Conservation (phyloP, 2,888 invertebrate species). For the Drepana falcataria region DNA sequence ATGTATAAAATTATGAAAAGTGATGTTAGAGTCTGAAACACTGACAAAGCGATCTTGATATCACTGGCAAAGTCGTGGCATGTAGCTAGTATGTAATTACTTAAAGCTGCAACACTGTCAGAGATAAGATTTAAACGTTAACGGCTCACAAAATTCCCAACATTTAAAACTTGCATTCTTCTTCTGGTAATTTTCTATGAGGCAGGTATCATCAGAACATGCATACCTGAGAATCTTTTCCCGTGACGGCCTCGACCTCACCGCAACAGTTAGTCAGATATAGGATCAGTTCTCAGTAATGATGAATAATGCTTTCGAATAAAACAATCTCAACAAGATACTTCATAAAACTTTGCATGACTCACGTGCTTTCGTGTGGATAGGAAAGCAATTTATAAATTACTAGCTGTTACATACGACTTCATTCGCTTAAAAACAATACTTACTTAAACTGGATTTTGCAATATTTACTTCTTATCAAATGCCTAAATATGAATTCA, state of each 20-base stretch:
- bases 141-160: conserved; percentile 14
- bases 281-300: conserved; percentile 49
- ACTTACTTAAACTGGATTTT: too few species aligned
- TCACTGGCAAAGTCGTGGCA: too few species aligned
- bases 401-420: too few species aligned
- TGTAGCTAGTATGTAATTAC: too few species aligned
- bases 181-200: conserved; percentile 31
- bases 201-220: conserved; percentile 35
- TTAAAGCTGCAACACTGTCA: neutral
- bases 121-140: neutral
- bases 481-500: too few species aligned
- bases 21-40: too few species aligned
- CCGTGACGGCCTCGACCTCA: conserved; percentile 68
- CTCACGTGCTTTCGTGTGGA: conserved; percentile 12
- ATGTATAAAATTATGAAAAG: too few species aligned
- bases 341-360: conserved; percentile 24
- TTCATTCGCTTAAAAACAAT: too few species aligned
- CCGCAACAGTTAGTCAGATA: conserved; percentile 39
- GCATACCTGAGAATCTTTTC: conserved; percentile 62
- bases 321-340: conserved; percentile 19
- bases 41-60: too few species aligned
- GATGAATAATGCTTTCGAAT: conserved; percentile 45
- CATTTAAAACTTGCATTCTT: conserved; percentile 14
- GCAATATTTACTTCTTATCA: too few species aligned
- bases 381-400: neutral